phyloP scores from a whole-genome alignment of 2,797 vertebrate genomes.

The Cyclura pinguis region DNA sequence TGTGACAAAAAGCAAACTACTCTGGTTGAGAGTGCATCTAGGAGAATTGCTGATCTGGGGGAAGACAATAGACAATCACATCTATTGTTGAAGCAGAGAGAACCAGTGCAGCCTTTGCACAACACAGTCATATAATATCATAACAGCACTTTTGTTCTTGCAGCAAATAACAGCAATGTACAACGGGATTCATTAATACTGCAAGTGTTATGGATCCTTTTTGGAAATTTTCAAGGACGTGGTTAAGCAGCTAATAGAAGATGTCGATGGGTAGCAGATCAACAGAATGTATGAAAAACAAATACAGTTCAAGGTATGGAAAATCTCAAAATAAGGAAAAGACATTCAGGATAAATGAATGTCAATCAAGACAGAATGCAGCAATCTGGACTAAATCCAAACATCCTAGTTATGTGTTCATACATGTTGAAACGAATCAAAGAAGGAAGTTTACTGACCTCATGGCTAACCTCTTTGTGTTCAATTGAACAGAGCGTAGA shows the following conservation, averaged over 20 bases:
- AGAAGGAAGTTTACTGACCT: neutral
- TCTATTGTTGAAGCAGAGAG: constrained; percentile 34
- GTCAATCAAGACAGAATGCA: neutral
- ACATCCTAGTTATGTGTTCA: neutral
- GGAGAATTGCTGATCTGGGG: constrained; percentile 29
- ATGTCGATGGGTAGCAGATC: neutral
- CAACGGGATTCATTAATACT: constrained; percentile 14
- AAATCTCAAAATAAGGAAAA: neutral
- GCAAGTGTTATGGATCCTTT: neutral
- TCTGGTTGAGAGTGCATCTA: constrained; percentile 11
- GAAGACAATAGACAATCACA: constrained; percentile 44
- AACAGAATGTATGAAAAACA: neutral
- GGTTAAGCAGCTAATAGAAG: neutral
- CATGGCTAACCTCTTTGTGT: neutral
- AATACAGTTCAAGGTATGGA: neutral
- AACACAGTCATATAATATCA: constrained; percentile 27
- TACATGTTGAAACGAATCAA: neutral
- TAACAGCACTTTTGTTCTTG: constrained; percentile 33
- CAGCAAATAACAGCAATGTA: constrained; percentile 3
- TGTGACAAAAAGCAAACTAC: constrained; percentile 10
- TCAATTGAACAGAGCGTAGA: neutral
- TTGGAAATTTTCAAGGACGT: constrained; percentile 12
- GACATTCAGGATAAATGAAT: neutral
- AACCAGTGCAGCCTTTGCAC: constrained; percentile 15
- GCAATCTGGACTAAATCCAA: neutral